These are phyloP conservation scores for Distichodus sexfasciatus DNA, from an alignment of 2,797 vertebrate genomes.

Conservation along the genomic window DNA sequence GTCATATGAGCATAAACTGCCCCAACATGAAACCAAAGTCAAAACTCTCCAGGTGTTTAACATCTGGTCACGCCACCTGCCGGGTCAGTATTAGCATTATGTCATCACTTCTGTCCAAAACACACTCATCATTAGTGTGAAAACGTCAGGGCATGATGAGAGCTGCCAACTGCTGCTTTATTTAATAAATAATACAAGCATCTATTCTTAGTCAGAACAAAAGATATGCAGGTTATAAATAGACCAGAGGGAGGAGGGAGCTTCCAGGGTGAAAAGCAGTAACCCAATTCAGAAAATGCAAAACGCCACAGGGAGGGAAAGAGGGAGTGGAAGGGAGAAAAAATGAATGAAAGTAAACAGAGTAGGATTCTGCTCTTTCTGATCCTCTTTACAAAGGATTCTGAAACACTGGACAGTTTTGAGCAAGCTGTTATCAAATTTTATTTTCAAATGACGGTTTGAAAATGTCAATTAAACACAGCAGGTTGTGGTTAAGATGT, in stretches of 20 bases:
- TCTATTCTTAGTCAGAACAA: conserved; percentile 44
- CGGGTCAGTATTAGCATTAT: not conserved
- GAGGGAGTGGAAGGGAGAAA: too few species aligned
- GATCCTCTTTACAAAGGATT: not conserved
- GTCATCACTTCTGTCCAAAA: not conserved
- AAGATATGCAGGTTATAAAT: conserved; percentile 43
- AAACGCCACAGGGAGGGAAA: not conserved
- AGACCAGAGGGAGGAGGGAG: conserved; percentile 22
- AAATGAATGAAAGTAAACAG: too few species aligned
- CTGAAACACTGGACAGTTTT: not conserved
- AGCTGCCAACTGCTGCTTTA: conserved; percentile 33
- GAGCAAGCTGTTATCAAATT: conserved; percentile 19
- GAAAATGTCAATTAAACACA: too few species aligned
- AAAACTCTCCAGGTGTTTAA: not conserved
- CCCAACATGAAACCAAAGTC: too few species aligned
- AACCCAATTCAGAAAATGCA: conserved; percentile 48
- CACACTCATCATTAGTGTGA: conserved; percentile 5
- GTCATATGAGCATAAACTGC: too few species aligned
- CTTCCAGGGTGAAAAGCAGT: conserved; percentile 2
- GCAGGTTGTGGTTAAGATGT: too few species aligned
- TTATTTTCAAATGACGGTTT: too few species aligned
- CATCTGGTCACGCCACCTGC: not conserved
- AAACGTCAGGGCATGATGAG: conserved; percentile 27
- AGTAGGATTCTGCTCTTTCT: conserved; percentile 11
- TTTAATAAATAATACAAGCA: conserved; percentile 6